phyloP scores from a whole-genome alignment of 2,113 vertebrate genomes.

The Corydoras sp. region DNA sequence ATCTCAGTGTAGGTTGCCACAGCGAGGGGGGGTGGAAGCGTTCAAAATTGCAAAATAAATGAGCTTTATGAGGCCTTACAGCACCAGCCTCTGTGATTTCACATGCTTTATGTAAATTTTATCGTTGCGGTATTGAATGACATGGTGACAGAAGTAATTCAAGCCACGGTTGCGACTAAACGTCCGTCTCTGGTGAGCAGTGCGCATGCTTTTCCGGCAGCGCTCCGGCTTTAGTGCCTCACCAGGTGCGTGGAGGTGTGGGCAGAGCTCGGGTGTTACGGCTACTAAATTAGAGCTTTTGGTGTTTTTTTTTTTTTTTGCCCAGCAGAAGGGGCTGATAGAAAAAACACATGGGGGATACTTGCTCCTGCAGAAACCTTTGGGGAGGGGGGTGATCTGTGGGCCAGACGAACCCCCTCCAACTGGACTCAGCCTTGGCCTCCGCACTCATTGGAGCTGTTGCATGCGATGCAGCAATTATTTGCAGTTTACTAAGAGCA shows the following conservation, averaged over 20 bases:
- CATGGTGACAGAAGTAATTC: slow-evolving; percentile 60
- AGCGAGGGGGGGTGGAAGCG: slow-evolving; percentile 5
- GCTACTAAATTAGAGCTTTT: slow-evolving; percentile 58
- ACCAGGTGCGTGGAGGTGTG: slow-evolving; percentile 58
- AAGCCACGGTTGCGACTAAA: slow-evolving; percentile 64
- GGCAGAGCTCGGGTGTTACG: slow-evolving; percentile 62
- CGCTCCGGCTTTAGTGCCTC: slow-evolving; percentile 59
- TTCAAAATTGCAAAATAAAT: slow-evolving; percentile 59
- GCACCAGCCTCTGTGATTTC: slow-evolving; percentile 75
- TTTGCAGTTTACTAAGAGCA: slow-evolving; percentile 9
- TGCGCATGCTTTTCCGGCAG: slow-evolving; percentile 56
- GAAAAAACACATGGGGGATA: slow-evolving; percentile 68
- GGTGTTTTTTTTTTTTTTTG: slow-evolving; percentile 34
- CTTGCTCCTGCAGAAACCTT: slow-evolving; percentile 43
- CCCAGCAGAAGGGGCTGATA: slow-evolving; percentile 52
- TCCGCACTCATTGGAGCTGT: slow-evolving; percentile 22
- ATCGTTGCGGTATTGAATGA: slow-evolving; percentile 73
- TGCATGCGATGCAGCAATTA: slow-evolving; percentile 3
- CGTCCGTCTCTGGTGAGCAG: slow-evolving; percentile 49
- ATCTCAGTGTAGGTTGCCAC: slow-evolving; percentile 14
- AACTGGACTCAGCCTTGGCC: slow-evolving; percentile 24
- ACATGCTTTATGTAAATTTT: slow-evolving; percentile 74
- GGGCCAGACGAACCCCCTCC: background rate
- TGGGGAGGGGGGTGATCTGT: slow-evolving; percentile 27
- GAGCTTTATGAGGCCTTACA: slow-evolving; percentile 65